These are phyloP conservation scores for Drosophila seclusa DNA, from an alignment of 2,888 invertebrate genomes.

Conservation along the genomic window DNA sequence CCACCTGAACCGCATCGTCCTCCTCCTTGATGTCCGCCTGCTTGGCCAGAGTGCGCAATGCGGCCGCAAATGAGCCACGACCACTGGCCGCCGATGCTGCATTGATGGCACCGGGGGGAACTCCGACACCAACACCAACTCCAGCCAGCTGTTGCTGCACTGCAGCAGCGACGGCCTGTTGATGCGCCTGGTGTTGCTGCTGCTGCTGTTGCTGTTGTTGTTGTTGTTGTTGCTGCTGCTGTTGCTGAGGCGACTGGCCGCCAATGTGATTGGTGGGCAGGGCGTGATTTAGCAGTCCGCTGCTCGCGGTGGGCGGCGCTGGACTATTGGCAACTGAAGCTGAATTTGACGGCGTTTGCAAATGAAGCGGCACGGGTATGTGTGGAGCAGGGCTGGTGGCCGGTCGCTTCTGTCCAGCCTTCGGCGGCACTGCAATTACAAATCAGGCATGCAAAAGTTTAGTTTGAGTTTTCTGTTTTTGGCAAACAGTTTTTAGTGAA, in stretches of 20 bases:
- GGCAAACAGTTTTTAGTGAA: background rate
- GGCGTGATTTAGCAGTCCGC: conserved; percentile 77
- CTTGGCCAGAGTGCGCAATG: conserved; percentile 95
- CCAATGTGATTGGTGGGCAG: conserved; percentile 82
- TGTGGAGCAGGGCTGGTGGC: conserved; percentile 84
- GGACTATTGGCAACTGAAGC: conserved; percentile 57
- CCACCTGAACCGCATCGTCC: conserved; percentile 84
- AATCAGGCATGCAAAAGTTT: background rate
- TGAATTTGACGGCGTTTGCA: conserved; percentile 81
- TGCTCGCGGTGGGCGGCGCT: conserved; percentile 57
- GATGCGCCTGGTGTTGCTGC: conserved; percentile 81
- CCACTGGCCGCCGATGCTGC: conserved; percentile 86
- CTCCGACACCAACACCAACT: conserved; percentile 67
- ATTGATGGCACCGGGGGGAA: conserved; percentile 73
- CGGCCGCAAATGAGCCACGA: conserved; percentile 94
- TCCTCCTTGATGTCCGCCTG: conserved; percentile 93
- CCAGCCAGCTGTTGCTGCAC: conserved; percentile 80
- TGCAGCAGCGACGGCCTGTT: conserved; percentile 80
- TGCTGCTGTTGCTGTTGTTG: conserved; percentile 70
- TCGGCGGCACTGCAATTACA: conserved; percentile 83
- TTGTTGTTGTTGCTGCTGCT: conserved; percentile 75
- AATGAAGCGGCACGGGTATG: conserved; percentile 83
- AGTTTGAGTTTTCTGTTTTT: background rate
- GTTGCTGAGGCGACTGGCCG: conserved; percentile 80
- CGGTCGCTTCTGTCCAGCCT: conserved; percentile 84